Conservation (phyloP, 2,888 invertebrate species). For the Nyleta sp. region DNA sequence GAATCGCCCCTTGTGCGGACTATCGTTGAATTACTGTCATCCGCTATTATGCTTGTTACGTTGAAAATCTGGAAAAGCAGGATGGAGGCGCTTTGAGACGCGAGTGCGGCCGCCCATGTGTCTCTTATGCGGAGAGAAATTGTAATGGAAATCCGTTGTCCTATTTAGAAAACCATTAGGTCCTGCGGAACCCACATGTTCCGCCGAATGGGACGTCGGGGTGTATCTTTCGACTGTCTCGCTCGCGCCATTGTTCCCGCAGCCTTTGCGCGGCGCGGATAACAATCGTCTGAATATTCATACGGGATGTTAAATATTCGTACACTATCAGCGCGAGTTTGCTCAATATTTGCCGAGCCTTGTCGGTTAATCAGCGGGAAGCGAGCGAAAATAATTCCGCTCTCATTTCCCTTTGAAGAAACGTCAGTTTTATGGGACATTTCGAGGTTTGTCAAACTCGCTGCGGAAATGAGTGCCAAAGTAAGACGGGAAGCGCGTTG, state of each 20-base stretch:
- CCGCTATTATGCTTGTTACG: constrained; percentile 28
- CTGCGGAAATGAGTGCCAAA: no score
- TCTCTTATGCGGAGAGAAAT: constrained; percentile 19
- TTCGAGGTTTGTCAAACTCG: no score
- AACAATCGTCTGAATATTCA: constrained; percentile 39
- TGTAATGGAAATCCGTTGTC: constrained; percentile 61
- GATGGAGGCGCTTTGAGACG: constrained; percentile 30
- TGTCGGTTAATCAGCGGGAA: constrained; percentile 8
- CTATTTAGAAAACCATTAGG: constrained; percentile 61
- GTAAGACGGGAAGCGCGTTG: no score
- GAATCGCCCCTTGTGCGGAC: constrained; percentile 18
- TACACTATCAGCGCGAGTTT: constrained; percentile 27
- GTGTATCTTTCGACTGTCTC: constrained; percentile 31
- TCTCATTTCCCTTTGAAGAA: no score
- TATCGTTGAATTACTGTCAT: constrained; percentile 55
- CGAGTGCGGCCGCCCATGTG: constrained; percentile 24
- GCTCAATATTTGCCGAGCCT: constrained; percentile 26
- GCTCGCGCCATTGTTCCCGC: constrained; percentile 18
- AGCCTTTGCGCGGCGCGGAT: constrained; percentile 12
- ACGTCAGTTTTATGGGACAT: not conserved
- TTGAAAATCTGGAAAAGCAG: constrained; percentile 46
- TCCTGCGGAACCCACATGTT: constrained; percentile 46
- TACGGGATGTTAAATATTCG: constrained; percentile 45
- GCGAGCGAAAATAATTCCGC: not conserved
- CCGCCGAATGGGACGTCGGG: constrained; percentile 36